Base-by-base conservation (phyloP, 64 coral and sea anemone species). In the Montipora foliosa region DNA sequence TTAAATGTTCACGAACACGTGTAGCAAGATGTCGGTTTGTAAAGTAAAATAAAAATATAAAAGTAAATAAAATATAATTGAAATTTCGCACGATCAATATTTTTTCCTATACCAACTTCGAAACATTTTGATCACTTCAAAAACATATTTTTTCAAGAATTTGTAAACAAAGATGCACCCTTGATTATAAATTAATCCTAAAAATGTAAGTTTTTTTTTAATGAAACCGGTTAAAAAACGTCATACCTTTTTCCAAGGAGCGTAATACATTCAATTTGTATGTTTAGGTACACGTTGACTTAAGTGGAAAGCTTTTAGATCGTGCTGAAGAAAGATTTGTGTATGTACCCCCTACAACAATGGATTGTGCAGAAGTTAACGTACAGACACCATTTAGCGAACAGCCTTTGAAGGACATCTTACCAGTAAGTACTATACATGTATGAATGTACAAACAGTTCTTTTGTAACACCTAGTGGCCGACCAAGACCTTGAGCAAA, bases 401-500 rank as follows among this genome's bases (percentile, higher is more conserved):
- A 21, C 3, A 74, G 71, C 71, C 71, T 74, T 44, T 74, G 71
- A 74, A 74, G 25, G 21, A 74, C 25, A 74, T 74, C 25, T 74
- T 74, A 74, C 71, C 71, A 44, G 71, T 74, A 74, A 5, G n/a
- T 74, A 15, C 60, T 64, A 64, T 64, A 64, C 60, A 64, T 64
- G 60, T 64, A 64, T 64, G 60, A 64, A 64, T 64, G 13, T 15
- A 64, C 60, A 64, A 64, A 64, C 60, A 64, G 60, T 64, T 64
- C 60, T 64, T 64, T 64, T 64, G 13, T 74, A 74, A 74, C 71
- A 74, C n/a, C 71, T 20, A 22, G 71, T 74, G 71, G 71, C 71
- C 10, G 29, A 74, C 29, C 20, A 74, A 74, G 71, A 74, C 60
- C 60, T 64, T 64, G 60, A 64, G 60, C 60, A 12, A 64, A 13